Percentiles rank a stretch among this genome's conserved stretches.
These are phyloP conservation scores for Coelopa frigida DNA, from an alignment of 1,140 invertebrate species.

Conservation along the genomic window DNA sequence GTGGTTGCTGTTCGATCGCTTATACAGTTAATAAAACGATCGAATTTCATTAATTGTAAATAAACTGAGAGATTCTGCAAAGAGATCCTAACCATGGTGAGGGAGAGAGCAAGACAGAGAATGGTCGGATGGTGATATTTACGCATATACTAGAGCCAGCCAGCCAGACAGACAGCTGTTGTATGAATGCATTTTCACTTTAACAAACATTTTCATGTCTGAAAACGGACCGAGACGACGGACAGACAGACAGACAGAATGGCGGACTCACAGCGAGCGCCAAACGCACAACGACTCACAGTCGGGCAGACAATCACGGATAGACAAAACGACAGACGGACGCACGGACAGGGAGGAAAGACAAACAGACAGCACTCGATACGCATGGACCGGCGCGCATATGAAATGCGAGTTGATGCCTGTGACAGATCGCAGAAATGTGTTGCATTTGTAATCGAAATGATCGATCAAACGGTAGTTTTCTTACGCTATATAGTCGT, in stretches of 20 bases:
- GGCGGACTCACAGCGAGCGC: too few species aligned
- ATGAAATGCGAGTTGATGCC: conserved; percentile 18
- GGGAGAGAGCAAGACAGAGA: too few species aligned
- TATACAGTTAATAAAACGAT: conserved; percentile 41
- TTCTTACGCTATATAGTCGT: too few species aligned
- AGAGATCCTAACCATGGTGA: too few species aligned
- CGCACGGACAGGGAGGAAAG: background rate
- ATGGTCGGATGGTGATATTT: too few species aligned
- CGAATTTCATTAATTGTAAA: conserved; percentile 43
- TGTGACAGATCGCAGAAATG: conserved; percentile 44
- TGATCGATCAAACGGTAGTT: conserved; percentile 44
- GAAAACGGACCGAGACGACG: background rate
- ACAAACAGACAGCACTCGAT: too few species aligned
- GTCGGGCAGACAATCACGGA: too few species aligned
- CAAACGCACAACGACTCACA: too few species aligned
- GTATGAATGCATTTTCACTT: conserved; percentile 35
- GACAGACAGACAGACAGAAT: background rate
- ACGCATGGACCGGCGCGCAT: background rate
- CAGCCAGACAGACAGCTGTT: too few species aligned
- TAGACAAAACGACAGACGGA: background rate
- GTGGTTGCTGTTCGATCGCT: conserved; percentile 16
- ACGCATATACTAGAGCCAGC: too few species aligned
- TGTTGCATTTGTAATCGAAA: conserved; percentile 44
- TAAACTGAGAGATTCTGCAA: too few species aligned
- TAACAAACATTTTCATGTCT: conserved; percentile 42